Evolutionary conservation across 2,888 invertebrate genomes (phyloP), one percentile per base, ranked within the genome.

Genomic region (Papilio demoleus): DNA sequence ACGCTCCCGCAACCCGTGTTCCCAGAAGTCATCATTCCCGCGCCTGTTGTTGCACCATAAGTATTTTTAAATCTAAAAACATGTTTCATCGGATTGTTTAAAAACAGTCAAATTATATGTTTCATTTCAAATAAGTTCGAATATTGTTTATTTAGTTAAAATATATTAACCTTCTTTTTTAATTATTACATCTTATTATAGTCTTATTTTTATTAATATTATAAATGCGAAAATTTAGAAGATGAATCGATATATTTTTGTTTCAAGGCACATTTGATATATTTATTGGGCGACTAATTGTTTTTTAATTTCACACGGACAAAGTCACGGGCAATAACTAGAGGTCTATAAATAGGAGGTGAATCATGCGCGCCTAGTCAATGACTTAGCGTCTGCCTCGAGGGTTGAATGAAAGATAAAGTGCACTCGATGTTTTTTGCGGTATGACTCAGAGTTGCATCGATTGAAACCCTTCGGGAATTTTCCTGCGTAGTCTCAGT

Each of bases 371-470:
- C 72, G 76, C 79, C 76, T 77, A 74, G 77, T 72, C 75, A 71
- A 74, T 86, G 83, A 84, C 83, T 81, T 78, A 75, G 78, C 74
- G 74, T 75, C 73, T 61, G 65, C 45, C 19, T 72, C 76, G 79
- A 80, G 83, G 84, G 84, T 81, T 85, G 81, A 86, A 85, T 84
- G 81, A 80, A 79, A 85, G 80, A 81, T 77, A 77, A 73, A 66
- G 70, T 73, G 72, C 71, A 73, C 70, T 75, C 73, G 72, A 72
- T 60, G 77, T 80, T 76, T 79, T 79, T 75, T 74, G 71, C 68
- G 31, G 65, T 53, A 75, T 75, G 75, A 77, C 72, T 74, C 73
- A 67, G 67, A 42, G 11, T 8, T 27, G 42, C 24, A 61, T 24
- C 65, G 69, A 65, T 53, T 42, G 22, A 60, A 47, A 50, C 50